phyloP scores from a whole-genome alignment of 2,797 vertebrate species.

The Enteromius argenteus region DNA sequence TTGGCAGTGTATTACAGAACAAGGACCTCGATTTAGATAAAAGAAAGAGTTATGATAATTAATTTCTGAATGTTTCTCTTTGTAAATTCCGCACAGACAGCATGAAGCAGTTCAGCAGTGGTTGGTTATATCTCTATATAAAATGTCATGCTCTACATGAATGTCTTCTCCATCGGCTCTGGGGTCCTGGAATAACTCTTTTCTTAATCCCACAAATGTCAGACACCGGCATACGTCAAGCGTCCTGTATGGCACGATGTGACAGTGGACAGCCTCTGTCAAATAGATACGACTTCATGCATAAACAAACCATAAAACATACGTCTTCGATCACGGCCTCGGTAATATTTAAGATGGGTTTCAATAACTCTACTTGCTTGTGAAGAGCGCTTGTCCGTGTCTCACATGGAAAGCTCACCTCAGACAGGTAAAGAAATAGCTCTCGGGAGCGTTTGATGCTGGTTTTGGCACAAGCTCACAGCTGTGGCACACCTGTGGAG shows the following conservation, averaged over 20 bases:
- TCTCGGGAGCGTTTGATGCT: conserved; percentile 35
- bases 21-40: neutral
- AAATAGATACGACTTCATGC: conserved; percentile 62
- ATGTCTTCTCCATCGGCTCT: conserved; percentile 31
- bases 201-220: conserved; percentile 54
- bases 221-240: conserved; percentile 39
- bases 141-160: conserved; percentile 26
- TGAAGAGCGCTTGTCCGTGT: conserved; percentile 13
- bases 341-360: conserved; percentile 17
- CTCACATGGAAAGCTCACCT: conserved; percentile 35
- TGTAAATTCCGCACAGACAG: neutral
- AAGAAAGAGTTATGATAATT: neutral
- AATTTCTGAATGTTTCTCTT: neutral
- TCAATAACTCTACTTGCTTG: conserved; percentile 30
- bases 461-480: conserved; percentile 46
- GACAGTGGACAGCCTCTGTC: conserved; percentile 42
- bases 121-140: neutral
- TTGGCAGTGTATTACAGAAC: neutral
- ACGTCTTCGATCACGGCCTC: conserved; percentile 77
- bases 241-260: conserved; percentile 36
- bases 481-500: conserved; percentile 60
- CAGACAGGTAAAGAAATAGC: conserved; percentile 44
- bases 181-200: conserved; percentile 32
- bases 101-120: neutral
- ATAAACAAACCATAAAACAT: conserved; percentile 85